phyloP scores from a whole-genome alignment of 2,113 vertebrate genomes.

The Anolis carolinensis region DNA sequence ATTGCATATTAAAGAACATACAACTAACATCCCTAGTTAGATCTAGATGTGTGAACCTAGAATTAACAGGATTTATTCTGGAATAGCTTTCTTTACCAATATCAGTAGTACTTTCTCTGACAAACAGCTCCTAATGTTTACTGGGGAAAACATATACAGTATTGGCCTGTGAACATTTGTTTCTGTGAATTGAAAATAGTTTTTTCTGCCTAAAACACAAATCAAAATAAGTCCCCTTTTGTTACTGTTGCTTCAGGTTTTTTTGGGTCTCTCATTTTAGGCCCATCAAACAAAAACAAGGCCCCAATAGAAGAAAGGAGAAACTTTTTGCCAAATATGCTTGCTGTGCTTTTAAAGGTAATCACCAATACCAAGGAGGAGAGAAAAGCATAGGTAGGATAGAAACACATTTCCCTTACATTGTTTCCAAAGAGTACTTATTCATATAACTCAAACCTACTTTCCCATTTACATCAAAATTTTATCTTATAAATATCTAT shows the following conservation, averaged over 20 bases:
- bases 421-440: not conserved
- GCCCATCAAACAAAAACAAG: not conserved
- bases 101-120: not conserved
- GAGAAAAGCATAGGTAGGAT: conserved; percentile 14
- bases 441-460: not conserved
- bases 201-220: not conserved
- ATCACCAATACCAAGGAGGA: not conserved
- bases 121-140: not conserved
- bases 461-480: not conserved
- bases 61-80: not conserved
- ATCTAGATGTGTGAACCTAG: not conserved
- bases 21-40: not conserved
- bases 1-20: not conserved
- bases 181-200: not conserved
- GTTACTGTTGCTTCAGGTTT: not conserved
- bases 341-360: not conserved
- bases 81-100: not conserved
- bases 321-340: not conserved
- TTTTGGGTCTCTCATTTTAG: not conserved
- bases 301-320: not conserved
- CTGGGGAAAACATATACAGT: not conserved
- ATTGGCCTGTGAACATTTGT: not conserved
- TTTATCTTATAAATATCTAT: not conserved
- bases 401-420: not conserved
- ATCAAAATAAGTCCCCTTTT: not conserved